These are phyloP conservation scores for Dromiciops gliroides DNA, from an alignment of 2,113 vertebrate species.

Conservation along the genomic window DNA sequence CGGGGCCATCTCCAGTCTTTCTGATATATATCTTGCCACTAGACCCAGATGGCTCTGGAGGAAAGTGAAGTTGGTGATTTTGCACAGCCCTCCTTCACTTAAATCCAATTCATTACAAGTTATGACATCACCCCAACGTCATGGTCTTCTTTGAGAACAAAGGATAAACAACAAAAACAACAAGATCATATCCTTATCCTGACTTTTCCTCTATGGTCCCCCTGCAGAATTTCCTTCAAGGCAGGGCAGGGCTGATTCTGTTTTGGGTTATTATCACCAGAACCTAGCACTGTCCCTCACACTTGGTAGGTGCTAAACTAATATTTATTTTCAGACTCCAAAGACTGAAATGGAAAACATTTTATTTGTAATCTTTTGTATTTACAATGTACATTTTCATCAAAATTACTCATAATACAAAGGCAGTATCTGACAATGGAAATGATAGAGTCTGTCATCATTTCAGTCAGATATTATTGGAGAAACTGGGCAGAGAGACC, in stretches of 20 bases:
- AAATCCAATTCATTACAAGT: no score
- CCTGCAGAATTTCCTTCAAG: not conserved
- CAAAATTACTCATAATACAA: constrained; percentile 69
- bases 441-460: not conserved
- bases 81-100: no score
- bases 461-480: constrained; percentile 4
- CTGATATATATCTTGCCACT: no score
- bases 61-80: no score
- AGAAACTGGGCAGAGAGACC: constrained; percentile 1
- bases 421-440: constrained; percentile 21
- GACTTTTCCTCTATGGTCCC: not conserved
- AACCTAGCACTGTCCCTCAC: not conserved
- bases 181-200: no score
- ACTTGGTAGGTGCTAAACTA: not conserved
- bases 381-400: constrained; percentile 55
- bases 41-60: no score
- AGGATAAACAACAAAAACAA: no score
- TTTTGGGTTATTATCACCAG: not conserved
- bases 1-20: no score
- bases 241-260: not conserved
- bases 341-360: constrained; percentile 59
- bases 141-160: no score
- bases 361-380: constrained; percentile 68
- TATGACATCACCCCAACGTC: no score
- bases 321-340: not conserved